A percentile compares a stretch with the other conserved stretches of the same genome.
These are phyloP conservation scores for Pammene aurita DNA, from an alignment of 2,888 invertebrate genomes.

Conservation along the genomic window DNA sequence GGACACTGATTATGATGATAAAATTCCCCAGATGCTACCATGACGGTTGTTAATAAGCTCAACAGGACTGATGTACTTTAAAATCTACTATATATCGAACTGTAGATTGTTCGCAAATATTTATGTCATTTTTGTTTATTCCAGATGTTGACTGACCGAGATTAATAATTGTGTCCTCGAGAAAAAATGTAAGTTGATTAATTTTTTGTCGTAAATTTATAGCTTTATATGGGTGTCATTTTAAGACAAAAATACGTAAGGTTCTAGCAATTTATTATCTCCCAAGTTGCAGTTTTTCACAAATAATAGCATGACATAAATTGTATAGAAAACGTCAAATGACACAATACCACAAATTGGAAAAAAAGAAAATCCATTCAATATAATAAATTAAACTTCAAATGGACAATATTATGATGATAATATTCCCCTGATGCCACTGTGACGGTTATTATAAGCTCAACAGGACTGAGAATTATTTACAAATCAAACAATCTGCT, in stretches of 20 bases:
- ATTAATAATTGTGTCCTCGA: too few species aligned
- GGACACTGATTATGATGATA: constrained; percentile 48
- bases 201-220: neutral
- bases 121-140: neutral
- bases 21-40: constrained; percentile 48
- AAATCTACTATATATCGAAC: neutral
- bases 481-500: neutral
- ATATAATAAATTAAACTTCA: too few species aligned
- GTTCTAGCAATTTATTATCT: too few species aligned
- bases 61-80: constrained; percentile 54
- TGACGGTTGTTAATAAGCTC: constrained; percentile 56
- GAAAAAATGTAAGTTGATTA: neutral
- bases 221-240: too few species aligned
- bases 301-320: too few species aligned
- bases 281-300: too few species aligned
- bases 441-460: constrained; percentile 58
- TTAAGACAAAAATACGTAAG: too few species aligned
- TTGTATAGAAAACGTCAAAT: too few species aligned
- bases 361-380: too few species aligned
- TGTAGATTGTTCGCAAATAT: neutral
- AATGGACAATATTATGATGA: constrained; percentile 53
- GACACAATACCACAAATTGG: too few species aligned
- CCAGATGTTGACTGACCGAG: constrained; percentile 9
- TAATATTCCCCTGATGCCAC: constrained; percentile 52
- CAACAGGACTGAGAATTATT: constrained; percentile 68